These are phyloP conservation scores for Girardinus metallicus DNA, from an alignment of 2,797 vertebrate genomes.

Conservation along the genomic window DNA sequence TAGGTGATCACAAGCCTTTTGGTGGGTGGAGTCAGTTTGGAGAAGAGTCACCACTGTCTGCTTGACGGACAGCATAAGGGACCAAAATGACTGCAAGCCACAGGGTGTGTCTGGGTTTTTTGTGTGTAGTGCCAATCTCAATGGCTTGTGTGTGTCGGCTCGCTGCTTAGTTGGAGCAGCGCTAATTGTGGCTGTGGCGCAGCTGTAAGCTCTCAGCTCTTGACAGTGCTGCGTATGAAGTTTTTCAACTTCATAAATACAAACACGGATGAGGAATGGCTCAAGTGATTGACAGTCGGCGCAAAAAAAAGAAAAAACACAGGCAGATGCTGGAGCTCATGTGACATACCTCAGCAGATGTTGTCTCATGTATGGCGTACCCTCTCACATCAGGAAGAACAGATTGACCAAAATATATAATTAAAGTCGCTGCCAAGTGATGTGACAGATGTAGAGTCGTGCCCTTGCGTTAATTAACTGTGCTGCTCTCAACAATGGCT, in stretches of 20 bases:
- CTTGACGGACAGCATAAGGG: constrained; percentile 82
- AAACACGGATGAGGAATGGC: constrained; percentile 51
- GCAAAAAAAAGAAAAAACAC: constrained; percentile 51
- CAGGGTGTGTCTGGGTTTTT: constrained; percentile 66
- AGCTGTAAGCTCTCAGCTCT: constrained; percentile 63
- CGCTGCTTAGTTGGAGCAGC: constrained; percentile 29
- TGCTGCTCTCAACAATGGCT: constrained; percentile 61
- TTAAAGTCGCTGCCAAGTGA: constrained; percentile 74
- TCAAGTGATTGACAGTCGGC: constrained; percentile 74
- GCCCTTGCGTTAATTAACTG: constrained; percentile 75
- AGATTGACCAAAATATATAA: constrained; percentile 87
- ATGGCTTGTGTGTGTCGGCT: constrained; percentile 38
- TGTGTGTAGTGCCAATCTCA: constrained; percentile 67
- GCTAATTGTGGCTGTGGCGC: constrained; percentile 59
- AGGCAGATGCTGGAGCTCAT: constrained; percentile 79
- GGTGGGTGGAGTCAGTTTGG: constrained; percentile 77
- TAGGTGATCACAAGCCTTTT: constrained; percentile 77
- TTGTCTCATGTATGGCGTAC: constrained; percentile 76
- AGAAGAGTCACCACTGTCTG: constrained; percentile 77
- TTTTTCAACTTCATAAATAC: constrained; percentile 60
- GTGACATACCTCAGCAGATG: constrained; percentile 82
- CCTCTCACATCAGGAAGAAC: constrained; percentile 81
- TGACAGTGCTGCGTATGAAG: constrained; percentile 47
- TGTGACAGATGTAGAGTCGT: constrained; percentile 81
- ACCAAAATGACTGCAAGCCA: constrained; percentile 80